phyloP scores from a whole-genome alignment of 2,113 vertebrate genomes.

The Prolemur simus region DNA sequence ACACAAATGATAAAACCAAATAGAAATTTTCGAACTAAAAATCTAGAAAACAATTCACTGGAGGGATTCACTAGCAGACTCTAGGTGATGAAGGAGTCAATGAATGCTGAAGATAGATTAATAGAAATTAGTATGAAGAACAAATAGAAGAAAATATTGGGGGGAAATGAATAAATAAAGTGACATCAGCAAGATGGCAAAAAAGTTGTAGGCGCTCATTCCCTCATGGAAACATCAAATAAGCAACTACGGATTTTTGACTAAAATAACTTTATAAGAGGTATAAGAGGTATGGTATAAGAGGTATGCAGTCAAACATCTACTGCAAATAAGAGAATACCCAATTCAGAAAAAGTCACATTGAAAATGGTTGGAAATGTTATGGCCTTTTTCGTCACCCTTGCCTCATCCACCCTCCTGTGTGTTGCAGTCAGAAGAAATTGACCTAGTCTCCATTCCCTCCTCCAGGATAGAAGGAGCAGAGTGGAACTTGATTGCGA shows the following conservation, averaged over 20 bases:
- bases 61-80: not conserved
- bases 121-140: not conserved
- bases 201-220: not conserved
- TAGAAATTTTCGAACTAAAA: not conserved
- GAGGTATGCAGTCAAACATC: not conserved
- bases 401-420: not conserved
- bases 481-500: not conserved
- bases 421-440: not conserved
- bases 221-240: not conserved
- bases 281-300: no score
- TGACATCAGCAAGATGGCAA: not conserved
- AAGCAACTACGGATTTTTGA: not conserved
- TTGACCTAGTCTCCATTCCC: not conserved
- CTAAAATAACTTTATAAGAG: not conserved
- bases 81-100: not conserved
- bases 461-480: not conserved
- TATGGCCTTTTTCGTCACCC: not conserved
- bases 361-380: not conserved
- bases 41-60: not conserved
- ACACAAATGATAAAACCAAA: not conserved
- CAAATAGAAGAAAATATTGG: not conserved
- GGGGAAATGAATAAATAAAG: not conserved
- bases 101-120: not conserved
- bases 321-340: not conserved
- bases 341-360: not conserved